Evolutionary conservation across 2,113 vertebrate species (phyloP).

Genomic region (Anhinga rufa): DNA sequence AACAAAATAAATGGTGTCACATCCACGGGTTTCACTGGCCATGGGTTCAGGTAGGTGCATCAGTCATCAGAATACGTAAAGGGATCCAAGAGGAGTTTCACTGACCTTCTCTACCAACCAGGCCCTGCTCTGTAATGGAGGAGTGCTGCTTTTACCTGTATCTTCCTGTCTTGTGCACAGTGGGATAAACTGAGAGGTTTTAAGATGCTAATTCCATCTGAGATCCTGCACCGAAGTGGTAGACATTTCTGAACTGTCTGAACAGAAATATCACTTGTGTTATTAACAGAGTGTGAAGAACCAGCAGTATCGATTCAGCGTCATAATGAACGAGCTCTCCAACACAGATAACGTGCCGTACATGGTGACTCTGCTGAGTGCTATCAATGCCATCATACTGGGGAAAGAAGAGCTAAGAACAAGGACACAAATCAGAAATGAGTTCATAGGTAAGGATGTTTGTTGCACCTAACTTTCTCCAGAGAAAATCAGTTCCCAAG

Average conservation of each 20-base stretch:
- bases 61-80: background rate
- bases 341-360: conserved; percentile 89
- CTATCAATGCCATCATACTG: conserved; percentile 92
- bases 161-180: background rate
- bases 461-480: background rate
- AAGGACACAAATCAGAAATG: conserved; percentile 87
- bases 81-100: background rate
- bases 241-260: background rate
- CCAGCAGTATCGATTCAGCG: conserved; percentile 94
- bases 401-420: conserved; percentile 84
- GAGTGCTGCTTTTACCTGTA: background rate
- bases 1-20: background rate
- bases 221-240: background rate
- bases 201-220: background rate
- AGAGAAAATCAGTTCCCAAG: background rate
- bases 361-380: conserved; percentile 90
- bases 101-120: background rate
- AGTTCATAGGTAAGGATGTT: conserved; percentile 86
- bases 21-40: background rate
- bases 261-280: background rate
- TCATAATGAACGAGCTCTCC: conserved; percentile 91
- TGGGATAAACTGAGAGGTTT: background rate
- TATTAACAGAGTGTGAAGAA: conserved; percentile 82
- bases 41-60: background rate
- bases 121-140: background rate